Conservation (phyloP, 2,888 invertebrate species). For the Drosophila nr. perissopoda region DNA sequence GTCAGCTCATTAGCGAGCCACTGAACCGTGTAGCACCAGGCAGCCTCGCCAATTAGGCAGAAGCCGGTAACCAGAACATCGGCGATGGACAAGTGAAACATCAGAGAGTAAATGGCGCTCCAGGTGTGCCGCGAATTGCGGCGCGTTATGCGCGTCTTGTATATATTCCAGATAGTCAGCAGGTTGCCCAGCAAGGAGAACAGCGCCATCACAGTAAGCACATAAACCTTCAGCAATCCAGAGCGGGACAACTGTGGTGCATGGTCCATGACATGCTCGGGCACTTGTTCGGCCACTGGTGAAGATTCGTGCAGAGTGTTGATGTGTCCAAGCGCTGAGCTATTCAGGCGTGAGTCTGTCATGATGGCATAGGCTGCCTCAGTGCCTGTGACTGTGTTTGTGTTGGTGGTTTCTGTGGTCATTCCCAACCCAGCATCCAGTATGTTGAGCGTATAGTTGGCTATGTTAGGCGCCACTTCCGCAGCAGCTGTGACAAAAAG, state of each 20-base stretch:
- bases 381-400: slow-evolving; percentile 8
- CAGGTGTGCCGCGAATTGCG: slow-evolving; percentile 87
- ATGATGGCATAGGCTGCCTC: slow-evolving; percentile 61
- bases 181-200: slow-evolving; percentile 91
- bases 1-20: slow-evolving; percentile 92
- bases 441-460: slow-evolving; percentile 68
- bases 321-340: slow-evolving; percentile 50
- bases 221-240: slow-evolving; percentile 88
- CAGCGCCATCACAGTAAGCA: slow-evolving; percentile 89
- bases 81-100: slow-evolving; percentile 92
- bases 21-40: slow-evolving; percentile 92
- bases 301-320: slow-evolving; percentile 53
- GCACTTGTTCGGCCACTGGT: slow-evolving; percentile 64
- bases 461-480: slow-evolving; percentile 56
- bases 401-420: slow-evolving; percentile 42
- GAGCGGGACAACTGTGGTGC: slow-evolving; percentile 89
- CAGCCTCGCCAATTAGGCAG: slow-evolving; percentile 92
- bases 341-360: slow-evolving; percentile 40
- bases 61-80: slow-evolving; percentile 93
- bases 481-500: slow-evolving; percentile 46
- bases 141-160: slow-evolving; percentile 87
- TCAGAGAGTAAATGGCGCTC: slow-evolving; percentile 91
- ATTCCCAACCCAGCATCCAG: slow-evolving; percentile 57
- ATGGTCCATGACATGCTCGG: slow-evolving; percentile 86
- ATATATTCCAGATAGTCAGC: slow-evolving; percentile 91